Evolutionary conservation across 1,140 invertebrate species (phyloP), one percentile per base, ranked within the genome.

Genomic region (Condylostylus longicornis): DNA sequence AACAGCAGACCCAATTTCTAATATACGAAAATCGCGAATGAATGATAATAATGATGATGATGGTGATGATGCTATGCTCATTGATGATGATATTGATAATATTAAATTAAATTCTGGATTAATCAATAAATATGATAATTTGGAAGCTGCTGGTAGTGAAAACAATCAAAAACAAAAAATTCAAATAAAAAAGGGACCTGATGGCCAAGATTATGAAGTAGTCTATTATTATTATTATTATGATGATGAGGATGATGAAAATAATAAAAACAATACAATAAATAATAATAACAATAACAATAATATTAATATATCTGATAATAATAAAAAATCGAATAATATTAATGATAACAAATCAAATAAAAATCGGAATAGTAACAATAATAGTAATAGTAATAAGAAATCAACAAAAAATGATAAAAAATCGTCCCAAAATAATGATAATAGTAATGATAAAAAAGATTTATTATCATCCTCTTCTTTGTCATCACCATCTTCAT

Each of bases 171-270:
- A 72, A 23, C 78, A 77, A 1, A 59, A 76, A 41, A 77, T 81
- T 41, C 72, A 85, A 67, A 76, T 86, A 19, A 85, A 87, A 48
- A 87, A 86, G 59, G 83, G 80, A 18, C 81, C 82, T n/a, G 85
- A 86, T 50, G 84, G 84, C 4, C 77, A 86, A 60, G 83, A 88
- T 47, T 87, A 89, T 49, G 84, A 89, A 59, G 88, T 87, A 53
- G 84, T 87, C 54, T 89, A 89, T 46, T 79, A 87, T 14, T 89
- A 89, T 50, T 89, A 89, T 53, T 88, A 89, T 48, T 84, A 87
- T 41, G 81, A 86, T 43, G 82, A 84, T 41, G 81, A 85, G 2
- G 77, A 78, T 21, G 74, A 75, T 33, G 63, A 55, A 33, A 69
- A 70, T 46, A 62, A 58, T 41, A 58, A 58, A n/a, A n/a, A n/a